phyloP scores from a whole-genome alignment of 53 echinoderm and acorn worm species.

The Echinometra lucunter region DNA sequence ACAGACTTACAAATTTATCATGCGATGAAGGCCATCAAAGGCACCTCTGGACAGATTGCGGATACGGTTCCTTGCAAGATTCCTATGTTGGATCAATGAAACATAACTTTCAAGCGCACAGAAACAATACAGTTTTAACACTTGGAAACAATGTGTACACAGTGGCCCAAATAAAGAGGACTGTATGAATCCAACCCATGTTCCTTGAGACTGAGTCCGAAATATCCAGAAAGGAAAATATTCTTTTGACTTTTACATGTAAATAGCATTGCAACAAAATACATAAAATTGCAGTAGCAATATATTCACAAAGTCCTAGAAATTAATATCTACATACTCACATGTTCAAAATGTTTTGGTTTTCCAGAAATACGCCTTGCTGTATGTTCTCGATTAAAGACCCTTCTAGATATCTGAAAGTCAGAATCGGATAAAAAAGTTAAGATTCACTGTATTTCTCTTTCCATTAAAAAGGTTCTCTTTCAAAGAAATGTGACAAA shows the following conservation, averaged over 20 bases:
- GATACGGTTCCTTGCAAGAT: not conserved
- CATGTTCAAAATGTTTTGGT: slow-evolving; percentile 9
- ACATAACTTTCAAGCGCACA: no score
- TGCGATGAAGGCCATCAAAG: not conserved
- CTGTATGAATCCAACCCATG: no score
- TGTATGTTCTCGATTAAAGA: not conserved
- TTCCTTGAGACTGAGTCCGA: no score
- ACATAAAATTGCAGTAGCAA: not conserved
- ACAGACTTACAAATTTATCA: slow-evolving; percentile 24
- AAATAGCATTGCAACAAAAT: not conserved
- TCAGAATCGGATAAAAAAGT: no score
- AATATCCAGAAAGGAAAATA: not conserved
- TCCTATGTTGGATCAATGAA: not conserved
- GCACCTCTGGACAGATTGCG: not conserved
- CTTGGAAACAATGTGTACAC: no score
- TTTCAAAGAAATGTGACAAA: no score
- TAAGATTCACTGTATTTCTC: no score
- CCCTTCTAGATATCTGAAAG: not conserved
- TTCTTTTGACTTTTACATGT: not conserved
- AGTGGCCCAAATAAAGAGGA: not conserved
- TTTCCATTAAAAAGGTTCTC: no score
- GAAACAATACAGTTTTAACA: no score
- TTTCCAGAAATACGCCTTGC: not conserved
- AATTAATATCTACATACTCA: not conserved
- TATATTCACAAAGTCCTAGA: not conserved